Evolutionary conservation across 2,797 vertebrate species (phyloP).

Genomic region (Bufotes viridis): DNA sequence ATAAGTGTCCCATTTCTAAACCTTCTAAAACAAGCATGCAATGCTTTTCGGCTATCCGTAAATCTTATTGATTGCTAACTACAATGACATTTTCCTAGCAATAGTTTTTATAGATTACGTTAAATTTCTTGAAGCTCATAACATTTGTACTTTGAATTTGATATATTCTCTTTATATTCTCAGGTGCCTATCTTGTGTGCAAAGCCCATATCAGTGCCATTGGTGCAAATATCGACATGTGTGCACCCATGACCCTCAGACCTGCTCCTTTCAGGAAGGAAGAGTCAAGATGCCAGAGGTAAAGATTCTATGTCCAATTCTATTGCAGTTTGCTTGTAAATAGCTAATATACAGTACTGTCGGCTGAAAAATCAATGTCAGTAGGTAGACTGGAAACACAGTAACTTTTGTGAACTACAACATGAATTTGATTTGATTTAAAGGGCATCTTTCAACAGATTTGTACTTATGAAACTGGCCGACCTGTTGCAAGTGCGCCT

Average conservation of each 20-base stretch:
- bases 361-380: neutral
- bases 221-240: conserved; percentile 98
- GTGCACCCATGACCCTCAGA: conserved; percentile 94
- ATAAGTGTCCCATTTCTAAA: neutral
- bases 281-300: conserved; percentile 93
- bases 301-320: conserved; percentile 60
- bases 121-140: neutral
- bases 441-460: no score
- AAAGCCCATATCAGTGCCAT: conserved; percentile 95
- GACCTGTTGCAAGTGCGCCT: no score
- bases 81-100: neutral
- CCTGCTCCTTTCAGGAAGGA: conserved; percentile 97
- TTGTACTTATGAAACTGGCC: no score
- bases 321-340: neutral
- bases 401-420: neutral
- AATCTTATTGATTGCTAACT: neutral
- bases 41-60: neutral
- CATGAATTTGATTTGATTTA: no score
- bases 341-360: neutral
- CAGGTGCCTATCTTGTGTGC: conserved; percentile 95
- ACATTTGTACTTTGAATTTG: neutral
- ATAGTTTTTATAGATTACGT: neutral
- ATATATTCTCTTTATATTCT: neutral
- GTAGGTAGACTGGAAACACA: neutral
- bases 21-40: neutral